Evolutionary conservation across 1,140 invertebrate genomes (phyloP).

Genomic region (Lerema accius): DNA sequence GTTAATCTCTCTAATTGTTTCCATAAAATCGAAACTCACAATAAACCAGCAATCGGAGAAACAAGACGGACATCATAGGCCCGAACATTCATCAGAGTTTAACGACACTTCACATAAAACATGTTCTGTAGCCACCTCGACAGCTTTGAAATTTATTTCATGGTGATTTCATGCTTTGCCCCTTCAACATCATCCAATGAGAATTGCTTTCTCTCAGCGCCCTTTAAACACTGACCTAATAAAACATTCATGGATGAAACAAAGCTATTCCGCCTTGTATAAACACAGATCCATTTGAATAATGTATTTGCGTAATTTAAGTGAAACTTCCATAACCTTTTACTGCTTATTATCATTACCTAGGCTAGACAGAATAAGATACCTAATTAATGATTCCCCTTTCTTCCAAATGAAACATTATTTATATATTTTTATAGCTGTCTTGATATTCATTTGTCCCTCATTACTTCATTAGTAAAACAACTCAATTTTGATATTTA

Average conservation of each 20-base stretch:
- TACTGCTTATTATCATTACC: not conserved
- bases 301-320: not conserved
- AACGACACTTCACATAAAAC: conserved; percentile 33
- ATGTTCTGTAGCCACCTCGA: conserved; percentile 29
- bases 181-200: conserved; percentile 28
- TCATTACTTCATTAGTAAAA: too few relatives aligned
- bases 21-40: not conserved
- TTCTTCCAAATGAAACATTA: too few relatives aligned
- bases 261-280: conserved; percentile 18
- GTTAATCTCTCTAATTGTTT: conserved; percentile 4
- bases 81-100: conserved; percentile 31
- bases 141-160: conserved; percentile 32
- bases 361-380: too few relatives aligned
- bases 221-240: conserved; percentile 31
- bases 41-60: conserved; percentile 23
- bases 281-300: conserved; percentile 10
- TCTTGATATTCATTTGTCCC: too few relatives aligned
- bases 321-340: not conserved
- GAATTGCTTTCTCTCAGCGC: conserved; percentile 30
- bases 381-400: too few relatives aligned
- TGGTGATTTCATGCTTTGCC: conserved; percentile 30
- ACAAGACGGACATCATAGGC: conserved; percentile 23
- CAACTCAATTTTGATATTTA: too few relatives aligned
- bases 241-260: conserved; percentile 28
- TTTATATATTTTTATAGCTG: too few relatives aligned